Conservation (phyloP, 2,113 vertebrate species). For the Zosterops hypoxanthus region DNA sequence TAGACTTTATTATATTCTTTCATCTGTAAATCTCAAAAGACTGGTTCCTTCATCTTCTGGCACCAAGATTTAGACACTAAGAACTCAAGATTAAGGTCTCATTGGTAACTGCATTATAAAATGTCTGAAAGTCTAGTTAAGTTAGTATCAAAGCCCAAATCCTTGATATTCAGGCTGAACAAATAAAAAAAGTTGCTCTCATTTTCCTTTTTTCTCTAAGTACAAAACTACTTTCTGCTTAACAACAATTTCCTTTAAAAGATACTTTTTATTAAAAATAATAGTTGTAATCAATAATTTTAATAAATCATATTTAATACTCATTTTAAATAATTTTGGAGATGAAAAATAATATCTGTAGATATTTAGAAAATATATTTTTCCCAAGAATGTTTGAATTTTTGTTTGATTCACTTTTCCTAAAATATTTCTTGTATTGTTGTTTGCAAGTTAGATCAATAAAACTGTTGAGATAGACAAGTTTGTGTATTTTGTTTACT, state of each 20-base stretch:
- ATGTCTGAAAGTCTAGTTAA: not conserved
- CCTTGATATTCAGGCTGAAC: not conserved
- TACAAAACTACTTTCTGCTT: not conserved
- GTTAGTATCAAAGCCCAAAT: not conserved
- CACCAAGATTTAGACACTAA: not conserved
- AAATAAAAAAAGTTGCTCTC: not conserved
- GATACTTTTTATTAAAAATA: not conserved
- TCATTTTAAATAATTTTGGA: not conserved
- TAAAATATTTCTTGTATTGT: not conserved
- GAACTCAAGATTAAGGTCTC: not conserved
- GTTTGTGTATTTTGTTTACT: not conserved
- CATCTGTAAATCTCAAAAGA: not conserved
- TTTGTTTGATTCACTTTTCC: not conserved
- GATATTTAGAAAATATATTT: not conserved
- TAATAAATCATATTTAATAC: not conserved
- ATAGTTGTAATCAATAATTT: accelerated
- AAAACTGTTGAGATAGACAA: not conserved
- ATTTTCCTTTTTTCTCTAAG: not conserved
- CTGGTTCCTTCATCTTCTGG: not conserved
- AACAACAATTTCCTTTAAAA: not conserved
- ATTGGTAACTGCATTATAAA: not conserved
- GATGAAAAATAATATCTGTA: not conserved
- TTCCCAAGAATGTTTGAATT: not conserved
- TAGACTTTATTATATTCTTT: not conserved
- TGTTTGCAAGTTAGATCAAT: not conserved